Base-by-base conservation (phyloP, 2,797 vertebrate species). In the Protonibea diacanthus region DNA sequence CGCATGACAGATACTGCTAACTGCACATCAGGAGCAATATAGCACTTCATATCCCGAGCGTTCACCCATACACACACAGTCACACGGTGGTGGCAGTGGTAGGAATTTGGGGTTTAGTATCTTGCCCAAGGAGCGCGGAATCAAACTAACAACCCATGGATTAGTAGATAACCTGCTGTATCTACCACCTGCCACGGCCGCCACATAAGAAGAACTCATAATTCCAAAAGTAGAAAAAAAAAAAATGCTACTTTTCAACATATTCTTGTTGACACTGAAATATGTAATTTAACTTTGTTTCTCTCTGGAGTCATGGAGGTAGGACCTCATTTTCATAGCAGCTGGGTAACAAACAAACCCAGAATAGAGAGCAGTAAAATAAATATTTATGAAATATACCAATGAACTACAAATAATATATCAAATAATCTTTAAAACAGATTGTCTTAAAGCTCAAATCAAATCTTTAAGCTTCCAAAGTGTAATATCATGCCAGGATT, bases 341-440 rank as follows among this genome's bases (percentile, higher is more conserved):
- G 17, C 27, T 65, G 15, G 62, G 12, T 4, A 68, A 68, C 17
- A 71, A 58, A 70, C 27, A 80, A 66, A 71, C 21, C 61, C 3
- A 48, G 60, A 58, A 33, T 42, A 1, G 13, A 67, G 10, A 29
- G 59, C 2, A 59, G 10, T 52, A 44, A 15, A 49, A 77, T 21
- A 61, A 47, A 55, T 23, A 61, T 55, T 38, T 61, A 38, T 21
- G n/a, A 67, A 52, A 29, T 21, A 51, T 21, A 18, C 10, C 4
- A 21, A 53, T n/a, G 21, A 12, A n/a, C 42, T 29, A 23, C n/a
- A 13, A 5, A 44, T 3, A 38, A 38, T n/a, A n/a, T n/a, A n/a
- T n/a, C n/a, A n/a, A n/a, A n/a, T n/a, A n/a, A n/a, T n/a, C n/a
- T n/a, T n/a, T n/a, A n/a, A n/a, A n/a, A n/a, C 6, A 38, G 58